Base-by-base conservation (phyloP, 37 sponge, comb jelly and placozoan genomes). In the Agelas oroides region DNA sequence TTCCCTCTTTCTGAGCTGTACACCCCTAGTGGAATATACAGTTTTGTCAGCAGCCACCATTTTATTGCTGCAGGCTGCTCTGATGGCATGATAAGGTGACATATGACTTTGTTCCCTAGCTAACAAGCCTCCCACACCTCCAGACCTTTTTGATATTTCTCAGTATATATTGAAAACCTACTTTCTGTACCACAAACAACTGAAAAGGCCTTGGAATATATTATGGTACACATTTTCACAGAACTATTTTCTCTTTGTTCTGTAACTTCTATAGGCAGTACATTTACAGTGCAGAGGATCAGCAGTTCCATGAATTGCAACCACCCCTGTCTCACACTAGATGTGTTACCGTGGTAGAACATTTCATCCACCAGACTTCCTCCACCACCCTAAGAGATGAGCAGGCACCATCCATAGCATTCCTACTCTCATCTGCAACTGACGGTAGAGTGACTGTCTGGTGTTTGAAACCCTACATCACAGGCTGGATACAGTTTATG, bases 41-140 rank as follows among this genome's bases (percentile, higher is more conserved):
- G 14, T 17, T 18, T 32, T n/a, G 54, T 63, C 25, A 0, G 23
- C 27, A 32, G 59, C 27, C 37, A 33, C 19, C 81, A 81, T 69
- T 92, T 84, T 39, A 73, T 93, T 13, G 77, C 73, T 35, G 93
- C 83, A 36, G 93, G 80, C 8, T 93, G 93, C 65, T 93, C 93
- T 31, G 93, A 93, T 85, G 77, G 78, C 5, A 54, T 86, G 19
- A 67, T 93, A 24, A 88, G 93, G 93, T 93, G 20, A 20, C 16
- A 17, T 13, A n/a, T 37, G 66, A 21, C 46, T 12, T 46, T 46
- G 46, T n/a, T n/a, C n/a, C n/a, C n/a, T n/a, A n/a, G n/a, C n/a
- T n/a, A n/a, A n/a, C n/a, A n/a, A n/a, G n/a, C n/a, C n/a, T n/a
- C n/a, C n/a, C n/a, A n/a, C n/a, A n/a, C n/a, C n/a, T n/a, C n/a